Percentiles rank a stretch among this genome's conserved stretches.
phyloP scores from a whole-genome alignment of 2,888 invertebrate species.

The Drosophila maculinotata region DNA sequence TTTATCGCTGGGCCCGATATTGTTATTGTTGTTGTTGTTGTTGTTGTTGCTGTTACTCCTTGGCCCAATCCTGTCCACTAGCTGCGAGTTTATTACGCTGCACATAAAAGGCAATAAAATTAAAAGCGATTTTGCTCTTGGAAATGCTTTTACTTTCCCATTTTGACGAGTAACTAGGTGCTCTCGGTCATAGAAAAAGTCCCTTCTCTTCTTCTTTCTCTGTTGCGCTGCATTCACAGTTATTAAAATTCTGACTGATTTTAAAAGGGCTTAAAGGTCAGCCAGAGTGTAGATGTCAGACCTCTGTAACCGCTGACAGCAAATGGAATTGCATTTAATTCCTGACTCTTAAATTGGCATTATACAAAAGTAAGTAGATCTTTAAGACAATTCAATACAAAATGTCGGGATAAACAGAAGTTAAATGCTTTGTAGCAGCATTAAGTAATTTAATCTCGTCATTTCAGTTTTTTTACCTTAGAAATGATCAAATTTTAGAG shows the following conservation, averaged over 20 bases:
- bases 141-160: conserved; percentile 44
- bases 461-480: too few species aligned
- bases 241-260: conserved; percentile 39
- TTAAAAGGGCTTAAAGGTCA: conserved; percentile 39
- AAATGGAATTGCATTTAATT: conserved; percentile 4
- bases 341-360: not conserved
- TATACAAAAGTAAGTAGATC: too few species aligned
- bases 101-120: conserved; percentile 73
- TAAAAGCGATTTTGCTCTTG: conserved; percentile 68
- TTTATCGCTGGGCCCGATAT: conserved; percentile 38
- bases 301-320: not conserved
- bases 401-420: too few species aligned
- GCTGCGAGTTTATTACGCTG: conserved; percentile 58
- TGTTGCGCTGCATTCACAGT: conserved; percentile 17
- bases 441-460: too few species aligned
- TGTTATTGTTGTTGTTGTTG: conserved; percentile 15
- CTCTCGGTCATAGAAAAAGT: conserved; percentile 22
- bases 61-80: conserved; percentile 37
- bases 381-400: too few species aligned
- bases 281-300: not conserved
- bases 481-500: too few species aligned
- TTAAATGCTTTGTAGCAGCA: too few species aligned
- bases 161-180: conserved; percentile 39
- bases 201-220: not conserved
- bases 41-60: conserved; percentile 4